Base-by-base conservation (phyloP, 1,140 invertebrate genomes). In the Procambarus clarkii region DNA sequence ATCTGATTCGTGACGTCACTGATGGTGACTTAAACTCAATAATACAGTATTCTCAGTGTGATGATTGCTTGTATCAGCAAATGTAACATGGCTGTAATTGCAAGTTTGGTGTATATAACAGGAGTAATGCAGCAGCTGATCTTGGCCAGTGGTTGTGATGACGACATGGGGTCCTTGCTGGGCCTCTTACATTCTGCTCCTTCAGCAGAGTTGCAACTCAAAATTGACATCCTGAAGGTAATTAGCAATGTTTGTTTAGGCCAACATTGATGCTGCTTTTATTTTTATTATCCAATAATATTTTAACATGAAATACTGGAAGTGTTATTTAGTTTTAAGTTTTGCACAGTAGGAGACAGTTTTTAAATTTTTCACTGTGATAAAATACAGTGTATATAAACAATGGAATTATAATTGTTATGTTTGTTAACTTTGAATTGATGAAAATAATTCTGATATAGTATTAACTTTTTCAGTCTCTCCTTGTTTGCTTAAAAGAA, bases 121-220 rank as follows among this genome's bases (percentile, higher is more conserved):
- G 94, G 93, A 21, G 93, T 96, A 92, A 94, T 96, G 71, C 96
- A 98, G 92, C 98, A 99, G 95, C 95, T 99, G 48, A 97, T 99
- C 93, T 95, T 99, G 79, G 98, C 97, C 71, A 96, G 97, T 90
- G 98, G 98, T 3, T 98, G 98, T 44, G 98, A 99, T 93, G 98
- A 99, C 93, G 98, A 99, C 93, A 98, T 99, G 98, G 96, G 97
- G 2, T 97, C 97, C 74, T 95, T 99, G 64, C 95, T 99, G 4
- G 97, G 97, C 71, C 96, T 98, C 21, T 97, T 99, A 96, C 98
- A 99, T 95, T 97, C 97, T 13, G 97, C 98, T 24, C 96, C 97
- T 74, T 95, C 97, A 24, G 96, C 96, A 91, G 97, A 97, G 77
- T 95, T 98, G 48, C 95, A 97, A 91, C 95, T 99, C 9, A 99